Base-by-base conservation (phyloP, 2,888 invertebrate species). In the Calameuta pallipes region DNA sequence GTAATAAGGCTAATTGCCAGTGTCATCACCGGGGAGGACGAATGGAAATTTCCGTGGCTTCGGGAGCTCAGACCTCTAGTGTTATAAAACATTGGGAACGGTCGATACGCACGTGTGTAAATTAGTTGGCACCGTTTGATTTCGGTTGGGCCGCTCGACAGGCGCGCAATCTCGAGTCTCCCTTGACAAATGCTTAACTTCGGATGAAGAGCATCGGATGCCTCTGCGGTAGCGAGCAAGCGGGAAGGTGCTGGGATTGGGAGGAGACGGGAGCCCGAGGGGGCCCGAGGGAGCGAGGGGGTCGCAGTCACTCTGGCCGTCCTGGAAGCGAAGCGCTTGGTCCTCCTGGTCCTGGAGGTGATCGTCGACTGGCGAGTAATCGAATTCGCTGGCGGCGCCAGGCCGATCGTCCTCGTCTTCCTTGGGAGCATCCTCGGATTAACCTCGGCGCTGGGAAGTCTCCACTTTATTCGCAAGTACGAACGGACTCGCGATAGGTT, bases 251-350 rank as follows among this genome's bases (percentile, higher is more conserved):
- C 1, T 41, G 15, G 0, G 15, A 15, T 15, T 86, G 86, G 74
- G 83, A 80, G 74, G 88, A 89, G 89, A 88, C 89, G 89, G 87
- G 89, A 79, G 79, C 82, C 69, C 86, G 83, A 75, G 89, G 87
- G 89, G 79, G 79, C 82, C 69, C 86, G 83, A 75, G 82, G 86
- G 76, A 86, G 87, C 41, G 83, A 86, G 70, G 87, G 83, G 6
- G 84, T 89, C 1, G 89, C 90, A 15, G 81, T 87, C 31, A 86
- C 87, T 9, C 84, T 90, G n/a, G 86, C 85, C 31, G 82, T 87
- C 11, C 83, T 91, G 75, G 90, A 90, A 80, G 84, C 85, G 15
- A 90, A 91, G 82, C 85, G 91, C 4, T 83, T 90, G 69, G 83
- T 89, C 69, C 82, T 90, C 56, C 76, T 91, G 69, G 80, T 85